Evolutionary conservation across 2,797 vertebrate genomes (phyloP).

Genomic region (Hydrolagus colliei): DNA sequence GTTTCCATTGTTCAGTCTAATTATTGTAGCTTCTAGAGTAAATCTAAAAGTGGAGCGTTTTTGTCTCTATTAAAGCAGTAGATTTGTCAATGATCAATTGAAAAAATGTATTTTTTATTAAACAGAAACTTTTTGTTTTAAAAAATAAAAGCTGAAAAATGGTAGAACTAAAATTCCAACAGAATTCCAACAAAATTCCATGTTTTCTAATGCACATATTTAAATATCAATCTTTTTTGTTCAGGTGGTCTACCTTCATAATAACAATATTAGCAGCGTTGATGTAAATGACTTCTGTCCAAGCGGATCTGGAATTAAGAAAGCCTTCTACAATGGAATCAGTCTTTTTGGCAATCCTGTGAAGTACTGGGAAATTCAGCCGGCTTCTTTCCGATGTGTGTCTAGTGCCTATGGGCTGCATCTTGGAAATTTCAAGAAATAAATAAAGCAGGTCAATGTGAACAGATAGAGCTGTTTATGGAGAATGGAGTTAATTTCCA

Average conservation of each 20-base stretch:
- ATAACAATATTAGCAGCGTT: slow-evolving; percentile 79
- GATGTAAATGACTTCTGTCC: slow-evolving; percentile 95
- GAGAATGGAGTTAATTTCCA: not conserved
- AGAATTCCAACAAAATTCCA: slow-evolving; percentile 11
- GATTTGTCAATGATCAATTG: not conserved
- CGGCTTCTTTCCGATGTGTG: slow-evolving; percentile 84
- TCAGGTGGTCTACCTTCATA: slow-evolving; percentile 87
- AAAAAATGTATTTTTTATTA: not conserved
- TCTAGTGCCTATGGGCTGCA: slow-evolving; percentile 77
- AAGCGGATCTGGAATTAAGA: slow-evolving; percentile 62
- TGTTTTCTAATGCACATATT: not conserved
- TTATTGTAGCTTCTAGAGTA: not conserved
- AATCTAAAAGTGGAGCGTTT: not conserved
- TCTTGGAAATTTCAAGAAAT: slow-evolving; percentile 81
- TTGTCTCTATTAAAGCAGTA: not conserved
- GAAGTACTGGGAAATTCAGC: slow-evolving; percentile 88
- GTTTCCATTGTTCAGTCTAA: not conserved
- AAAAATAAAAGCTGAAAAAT: not conserved
- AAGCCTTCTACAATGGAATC: slow-evolving; percentile 79
- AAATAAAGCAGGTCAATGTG: slow-evolving; percentile 22
- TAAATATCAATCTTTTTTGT: slow-evolving; percentile 33
- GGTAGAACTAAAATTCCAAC: not conserved
- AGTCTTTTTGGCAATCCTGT: slow-evolving; percentile 90
- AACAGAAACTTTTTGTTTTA: not conserved
- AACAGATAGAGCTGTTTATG: not conserved